Percentiles rank a stretch among this genome's conserved stretches.
These are phyloP conservation scores for Ferrisia virgata DNA, from an alignment of 2,888 invertebrate species.

Conservation along the genomic window DNA sequence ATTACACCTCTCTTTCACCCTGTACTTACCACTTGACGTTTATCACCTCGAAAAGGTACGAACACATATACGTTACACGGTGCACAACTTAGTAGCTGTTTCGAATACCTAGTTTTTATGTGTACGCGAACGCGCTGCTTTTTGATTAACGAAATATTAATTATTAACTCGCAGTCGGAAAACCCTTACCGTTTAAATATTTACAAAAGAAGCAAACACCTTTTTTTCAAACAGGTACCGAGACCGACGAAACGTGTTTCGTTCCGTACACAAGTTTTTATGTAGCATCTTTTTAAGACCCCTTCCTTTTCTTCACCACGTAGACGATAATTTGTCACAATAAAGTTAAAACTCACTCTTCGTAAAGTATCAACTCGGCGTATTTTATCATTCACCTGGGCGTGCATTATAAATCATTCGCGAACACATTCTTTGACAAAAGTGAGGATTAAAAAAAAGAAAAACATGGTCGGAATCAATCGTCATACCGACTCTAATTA, in stretches of 20 bases:
- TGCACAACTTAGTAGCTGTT: no score
- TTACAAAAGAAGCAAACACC: neutral
- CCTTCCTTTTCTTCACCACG: neutral
- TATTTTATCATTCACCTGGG: neutral
- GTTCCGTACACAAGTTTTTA: neutral
- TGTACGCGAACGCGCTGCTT: neutral
- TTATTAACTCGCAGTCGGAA: neutral
- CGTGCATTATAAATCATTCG: neutral
- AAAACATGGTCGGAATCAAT: no score
- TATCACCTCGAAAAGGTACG: neutral
- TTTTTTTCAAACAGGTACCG: neutral
- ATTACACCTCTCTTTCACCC: no score
- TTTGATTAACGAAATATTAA: conserved; percentile 14
- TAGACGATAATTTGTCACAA: neutral
- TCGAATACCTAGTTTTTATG: neutral
- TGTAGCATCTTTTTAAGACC: neutral
- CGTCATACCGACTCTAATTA: no score
- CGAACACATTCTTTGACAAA: no score
- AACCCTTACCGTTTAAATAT: neutral
- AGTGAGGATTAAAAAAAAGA: no score
- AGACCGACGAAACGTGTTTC: no score
- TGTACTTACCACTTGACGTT: neutral
- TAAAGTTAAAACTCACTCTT: neutral
- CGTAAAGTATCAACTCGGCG: neutral
- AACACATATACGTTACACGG: neutral